phyloP scores from a whole-genome alignment of 2,797 vertebrate genomes.

The Propithecus deckenii region DNA sequence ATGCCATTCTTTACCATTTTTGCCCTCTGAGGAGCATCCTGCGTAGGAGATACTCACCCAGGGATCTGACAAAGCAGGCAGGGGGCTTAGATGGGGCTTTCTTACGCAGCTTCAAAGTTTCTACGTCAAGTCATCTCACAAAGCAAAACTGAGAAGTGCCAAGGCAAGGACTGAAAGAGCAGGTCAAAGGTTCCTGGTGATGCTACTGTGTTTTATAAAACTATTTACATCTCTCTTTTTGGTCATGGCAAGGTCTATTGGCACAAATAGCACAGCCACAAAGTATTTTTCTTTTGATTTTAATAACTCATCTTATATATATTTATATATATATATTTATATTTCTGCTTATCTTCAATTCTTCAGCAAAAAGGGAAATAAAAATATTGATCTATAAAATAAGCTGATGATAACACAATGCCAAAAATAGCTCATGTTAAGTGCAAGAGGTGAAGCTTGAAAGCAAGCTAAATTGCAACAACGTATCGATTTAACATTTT shows the following conservation, averaged over 20 bases:
- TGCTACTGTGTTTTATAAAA: constrained; percentile 83
- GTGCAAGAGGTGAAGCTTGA: constrained; percentile 93
- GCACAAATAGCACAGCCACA: constrained; percentile 86
- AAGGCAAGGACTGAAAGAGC: not conserved
- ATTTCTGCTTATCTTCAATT: constrained; percentile 83
- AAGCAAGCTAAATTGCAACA: constrained; percentile 92
- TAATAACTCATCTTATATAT: constrained; percentile 75
- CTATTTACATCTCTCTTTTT: constrained; percentile 90
- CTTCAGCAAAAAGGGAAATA: constrained; percentile 82
- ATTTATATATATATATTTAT: constrained; percentile 63
- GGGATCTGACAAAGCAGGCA: not conserved
- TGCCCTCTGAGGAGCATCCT: not conserved
- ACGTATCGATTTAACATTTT: constrained; percentile 88
- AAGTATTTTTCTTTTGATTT: constrained; percentile 73
- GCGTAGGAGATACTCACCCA: not conserved
- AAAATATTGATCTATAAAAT: constrained; percentile 88
- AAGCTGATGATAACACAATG: constrained; percentile 91
- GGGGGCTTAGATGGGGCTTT: not conserved
- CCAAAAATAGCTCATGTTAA: constrained; percentile 92
- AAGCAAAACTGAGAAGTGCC: constrained; percentile 21
- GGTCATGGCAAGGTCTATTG: constrained; percentile 87
- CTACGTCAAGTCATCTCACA: not conserved
- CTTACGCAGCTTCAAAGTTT: not conserved
- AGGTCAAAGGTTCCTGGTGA: constrained; percentile 54
- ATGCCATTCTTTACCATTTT: not conserved